These are phyloP conservation scores for Smittia aterrima DNA, from an alignment of 2,888 invertebrate genomes.

Conservation along the genomic window DNA sequence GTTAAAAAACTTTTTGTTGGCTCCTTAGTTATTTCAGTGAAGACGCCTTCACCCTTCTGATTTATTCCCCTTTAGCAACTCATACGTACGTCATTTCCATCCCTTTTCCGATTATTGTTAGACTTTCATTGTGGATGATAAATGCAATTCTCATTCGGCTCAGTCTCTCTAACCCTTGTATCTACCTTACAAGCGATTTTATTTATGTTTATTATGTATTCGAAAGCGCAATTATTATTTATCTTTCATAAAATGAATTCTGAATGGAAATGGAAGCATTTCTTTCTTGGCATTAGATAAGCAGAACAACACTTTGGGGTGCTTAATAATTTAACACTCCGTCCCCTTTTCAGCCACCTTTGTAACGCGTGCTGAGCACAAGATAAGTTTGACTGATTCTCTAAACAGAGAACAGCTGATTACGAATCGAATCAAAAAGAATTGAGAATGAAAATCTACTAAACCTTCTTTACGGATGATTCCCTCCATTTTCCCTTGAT, in stretches of 20 bases:
- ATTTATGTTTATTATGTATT: slow-evolving; percentile 39
- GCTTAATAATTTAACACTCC: slow-evolving; percentile 36
- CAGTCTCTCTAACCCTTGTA: slow-evolving; percentile 33
- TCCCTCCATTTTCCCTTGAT: not conserved
- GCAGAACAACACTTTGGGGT: slow-evolving; percentile 27
- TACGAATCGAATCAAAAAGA: too few species aligned
- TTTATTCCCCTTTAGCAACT: slow-evolving; percentile 14
- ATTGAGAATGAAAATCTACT: too few species aligned
- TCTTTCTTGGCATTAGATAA: slow-evolving; percentile 36
- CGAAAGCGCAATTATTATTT: slow-evolving; percentile 41
- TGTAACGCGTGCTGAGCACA: slow-evolving; percentile 14
- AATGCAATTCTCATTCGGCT: slow-evolving; percentile 34
- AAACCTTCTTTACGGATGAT: too few species aligned
- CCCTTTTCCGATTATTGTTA: slow-evolving; percentile 7
- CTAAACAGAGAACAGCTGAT: too few species aligned
- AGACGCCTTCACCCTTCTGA: slow-evolving; percentile 22
- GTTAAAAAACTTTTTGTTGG: slow-evolving; percentile 3
- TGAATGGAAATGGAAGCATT: slow-evolving; percentile 40
- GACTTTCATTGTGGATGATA: slow-evolving; percentile 25
- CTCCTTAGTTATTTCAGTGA: not conserved
- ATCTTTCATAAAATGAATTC: slow-evolving; percentile 39
- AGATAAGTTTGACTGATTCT: not conserved
- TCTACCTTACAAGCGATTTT: slow-evolving; percentile 23
- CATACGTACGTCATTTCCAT: slow-evolving; percentile 25
- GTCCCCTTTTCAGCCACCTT: slow-evolving; percentile 6